A percentile compares a stretch with the other conserved stretches of the same genome.
phyloP scores from a whole-genome alignment of 2,113 vertebrate genomes.

The Podarcis muralis region DNA sequence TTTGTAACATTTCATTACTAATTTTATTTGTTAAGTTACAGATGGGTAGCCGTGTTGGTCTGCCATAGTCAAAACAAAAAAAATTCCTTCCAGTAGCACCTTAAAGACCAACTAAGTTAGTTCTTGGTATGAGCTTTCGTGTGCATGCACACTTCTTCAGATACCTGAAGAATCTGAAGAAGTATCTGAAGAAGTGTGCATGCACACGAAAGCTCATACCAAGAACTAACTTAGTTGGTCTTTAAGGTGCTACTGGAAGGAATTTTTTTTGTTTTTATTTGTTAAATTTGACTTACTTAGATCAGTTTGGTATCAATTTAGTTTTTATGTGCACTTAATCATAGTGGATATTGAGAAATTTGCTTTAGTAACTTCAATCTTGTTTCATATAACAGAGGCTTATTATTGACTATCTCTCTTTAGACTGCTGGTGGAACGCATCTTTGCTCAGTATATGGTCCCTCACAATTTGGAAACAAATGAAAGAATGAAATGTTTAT shows the following conservation, averaged over 20 bases:
- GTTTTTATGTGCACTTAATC: background rate
- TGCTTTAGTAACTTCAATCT: background rate
- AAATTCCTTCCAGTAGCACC: too few relatives aligned
- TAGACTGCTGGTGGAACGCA: slow-evolving; percentile 94
- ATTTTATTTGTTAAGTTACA: background rate
- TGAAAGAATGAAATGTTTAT: slow-evolving; percentile 97
- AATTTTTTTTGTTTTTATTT: too few relatives aligned
- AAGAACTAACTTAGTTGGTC: too few relatives aligned
- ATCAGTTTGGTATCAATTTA: background rate
- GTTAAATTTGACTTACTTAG: background rate
- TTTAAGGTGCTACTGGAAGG: too few relatives aligned
- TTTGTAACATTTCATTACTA: background rate
- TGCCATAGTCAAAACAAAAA: too few relatives aligned
- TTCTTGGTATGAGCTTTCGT: too few relatives aligned
- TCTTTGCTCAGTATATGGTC: slow-evolving; percentile 98
- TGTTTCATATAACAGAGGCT: background rate
- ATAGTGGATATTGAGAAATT: slow-evolving; percentile 1
- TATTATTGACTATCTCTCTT: slow-evolving; percentile 48
- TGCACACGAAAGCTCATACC: too few relatives aligned
- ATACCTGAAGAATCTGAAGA: too few relatives aligned
- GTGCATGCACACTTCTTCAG: too few relatives aligned
- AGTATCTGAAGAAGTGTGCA: too few relatives aligned
- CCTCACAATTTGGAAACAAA: slow-evolving; percentile 95
- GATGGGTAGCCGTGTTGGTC: too few relatives aligned
- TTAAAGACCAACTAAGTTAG: too few relatives aligned